phyloP scores from a whole-genome alignment of 2,113 vertebrate species.

The Coracopsis vasa region DNA sequence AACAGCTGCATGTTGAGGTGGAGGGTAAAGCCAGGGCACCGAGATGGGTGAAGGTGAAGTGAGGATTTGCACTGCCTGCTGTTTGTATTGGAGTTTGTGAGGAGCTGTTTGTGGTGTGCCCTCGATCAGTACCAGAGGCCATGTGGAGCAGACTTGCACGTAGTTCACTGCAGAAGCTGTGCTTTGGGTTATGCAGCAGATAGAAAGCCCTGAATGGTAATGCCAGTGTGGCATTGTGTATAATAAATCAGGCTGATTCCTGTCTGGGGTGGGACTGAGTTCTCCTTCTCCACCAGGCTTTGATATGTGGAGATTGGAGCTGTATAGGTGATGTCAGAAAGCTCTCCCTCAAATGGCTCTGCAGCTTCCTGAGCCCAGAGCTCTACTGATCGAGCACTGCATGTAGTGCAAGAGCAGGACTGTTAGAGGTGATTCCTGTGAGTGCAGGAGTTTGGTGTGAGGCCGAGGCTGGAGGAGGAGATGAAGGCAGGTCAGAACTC shows the following conservation, averaged over 20 bases:
- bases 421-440: neutral
- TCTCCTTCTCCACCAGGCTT: neutral
- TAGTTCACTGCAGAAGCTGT: neutral
- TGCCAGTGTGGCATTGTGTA: accelerated
- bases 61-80: neutral
- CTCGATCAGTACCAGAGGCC: accelerated
- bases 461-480: neutral
- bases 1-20: accelerated
- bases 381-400: accelerated
- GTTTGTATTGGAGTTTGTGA: neutral
- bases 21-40: no score
- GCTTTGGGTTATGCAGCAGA: neutral
- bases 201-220: neutral
- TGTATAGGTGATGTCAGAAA: neutral
- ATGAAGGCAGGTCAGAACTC: neutral
- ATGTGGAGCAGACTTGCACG: neutral
- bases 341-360: neutral
- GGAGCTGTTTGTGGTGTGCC: neutral
- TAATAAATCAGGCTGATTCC: neutral
- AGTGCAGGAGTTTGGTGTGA: neutral
- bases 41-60: neutral
- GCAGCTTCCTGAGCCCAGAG: neutral
- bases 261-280: neutral
- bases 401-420: neutral
- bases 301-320: neutral